Evolutionary conservation across 1,140 invertebrate genomes (phyloP), one percentile per base, ranked within the genome.

Genomic region (Psix sp.): DNA sequence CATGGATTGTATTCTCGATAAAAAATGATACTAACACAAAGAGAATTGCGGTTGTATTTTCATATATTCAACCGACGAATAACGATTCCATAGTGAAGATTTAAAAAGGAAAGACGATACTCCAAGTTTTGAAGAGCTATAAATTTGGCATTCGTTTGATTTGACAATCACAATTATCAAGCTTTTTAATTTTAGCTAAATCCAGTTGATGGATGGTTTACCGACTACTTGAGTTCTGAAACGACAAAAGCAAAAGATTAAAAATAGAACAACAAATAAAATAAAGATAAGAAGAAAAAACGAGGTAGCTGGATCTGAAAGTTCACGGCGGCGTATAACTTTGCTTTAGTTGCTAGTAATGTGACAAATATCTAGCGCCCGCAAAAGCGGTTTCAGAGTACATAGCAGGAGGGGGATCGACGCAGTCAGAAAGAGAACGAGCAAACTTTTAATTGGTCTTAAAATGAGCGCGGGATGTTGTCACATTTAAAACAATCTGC

Each of bases 401-500:
- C 39, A 31, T 39, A 24, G 45, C 42, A 31, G 42, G 35, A 67
- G 56, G 54, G 57, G n/a, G n/a, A n/a, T n/a, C 51, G 33, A 52
- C 29, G 5, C 20, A 65, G 29, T 31, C 38, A 59, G 46, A 60
- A 48, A 48, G 70, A 60, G 54, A 56, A 52, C 40, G 62, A 42
- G 26, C 40, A 63, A 74, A 74, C 63, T 74, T 74, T 68, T 74
- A 74, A 74, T 74, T 74, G 65, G 72, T 74, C 72, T 68, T 74
- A 74, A 74, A 74, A 74, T 63, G 62, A 74, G 70, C 62, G 42
- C 62, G 39, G 56, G 60, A 35, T 67, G 66, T 74, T 67, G 70
- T 74, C 70, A 74, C 70, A 74, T 73, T 73, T 65, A 73, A 73
- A 73, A 73, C 60, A 73, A 73, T 73, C 70, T 39, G 1, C 38